Evolutionary conservation across 2,888 invertebrate species (phyloP), one percentile per base, ranked within the genome.

Genomic region (Oxyteleia sp.): DNA sequence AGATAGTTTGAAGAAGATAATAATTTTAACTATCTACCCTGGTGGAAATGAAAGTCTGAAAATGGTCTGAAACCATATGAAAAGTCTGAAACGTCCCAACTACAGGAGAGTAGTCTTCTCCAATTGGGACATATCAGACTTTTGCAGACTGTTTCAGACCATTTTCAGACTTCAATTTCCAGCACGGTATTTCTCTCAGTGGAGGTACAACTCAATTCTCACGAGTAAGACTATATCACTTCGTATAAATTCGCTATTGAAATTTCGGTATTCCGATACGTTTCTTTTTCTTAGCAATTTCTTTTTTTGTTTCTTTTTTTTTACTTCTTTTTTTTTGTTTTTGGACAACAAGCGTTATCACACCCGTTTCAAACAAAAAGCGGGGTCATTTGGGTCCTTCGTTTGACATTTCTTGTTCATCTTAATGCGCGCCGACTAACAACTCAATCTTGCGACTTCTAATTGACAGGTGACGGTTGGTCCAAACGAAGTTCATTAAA

Each of bases 401-500:
- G 71, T 69, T 78, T 61, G 59, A 18, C 76, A 64, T 53, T 59
- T 35, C 43, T 49, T 29, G 29, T 10, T 51, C 15, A 51, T 26
- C 55, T 51, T 23, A 32, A n/a, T 53, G 59, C 80, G 59, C 76
- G 18, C 29, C 18, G 15, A 75, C 75, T 8, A 75, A 75, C 82
- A 76, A 75, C 75, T 82, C 32, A 82, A 82, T 75, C 18, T 35
- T 57, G 74, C 71, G 57, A 45, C 51, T 71, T 59, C 75, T 76
- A 82, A 82, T 82, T 82, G 82, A 82, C 82, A 71, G 82, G 75
- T 82, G 69, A 69, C 91, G 90, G 91, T 92, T 93, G 93, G 93
- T 93, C 92, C 92, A 89, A 92, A 92, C 91, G 91, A 93, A 92
- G 92, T 92, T 86, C 87, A 90, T 90, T 89, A 90, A 90, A 91